Evolutionary conservation across 2,113 vertebrate genomes (phyloP), one percentile per base, ranked within the genome.

Genomic region (Caracal caracal): DNA sequence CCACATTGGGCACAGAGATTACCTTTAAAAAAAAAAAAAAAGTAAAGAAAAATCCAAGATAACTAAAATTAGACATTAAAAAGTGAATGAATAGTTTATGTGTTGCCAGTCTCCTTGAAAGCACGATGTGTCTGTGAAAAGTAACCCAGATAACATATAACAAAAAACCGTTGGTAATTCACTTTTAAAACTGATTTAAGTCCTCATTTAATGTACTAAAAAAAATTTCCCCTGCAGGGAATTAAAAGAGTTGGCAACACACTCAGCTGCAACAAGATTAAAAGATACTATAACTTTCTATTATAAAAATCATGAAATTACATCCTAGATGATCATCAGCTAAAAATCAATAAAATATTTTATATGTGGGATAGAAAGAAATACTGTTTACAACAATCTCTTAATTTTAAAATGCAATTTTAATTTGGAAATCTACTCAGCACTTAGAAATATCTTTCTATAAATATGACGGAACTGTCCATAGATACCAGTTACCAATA

Each of bases 301-400:
- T 49, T 84, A 75, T 9, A 81, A 92, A 96, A 92, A 65, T 78
- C 33, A 81, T 35, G 24, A 93, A 66, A 86, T 66, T 33, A 86
- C 4, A 37, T 56, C 20, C 75, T 66, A 79, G 26, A 78, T 40
- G 43, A 94, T 75, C 47, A 82, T 20, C 20, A 66, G 30, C 24
- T 65, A 83, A 97, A 95, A 81, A 59, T 47, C 35, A 93, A 56
- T 37, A 91, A 85, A 87, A 56, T 85, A 93, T 61, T 84, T 70
- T 73, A 78, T 56, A 79, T 70, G 49, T 80, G 35, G 12, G 15
- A 73, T 66, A 88, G 51, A 78, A 84, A 82, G 43, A 53, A 35
- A 53, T 61, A 71, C 47, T 80, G 17, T 71, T 90, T 65, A 97
- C 19, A 85, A 51, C 20, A 70, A 35, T 95, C 17, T 94, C 9